These are phyloP conservation scores for Gonatopus flavifemur DNA, from an alignment of 1,140 invertebrate species.

Conservation along the genomic window DNA sequence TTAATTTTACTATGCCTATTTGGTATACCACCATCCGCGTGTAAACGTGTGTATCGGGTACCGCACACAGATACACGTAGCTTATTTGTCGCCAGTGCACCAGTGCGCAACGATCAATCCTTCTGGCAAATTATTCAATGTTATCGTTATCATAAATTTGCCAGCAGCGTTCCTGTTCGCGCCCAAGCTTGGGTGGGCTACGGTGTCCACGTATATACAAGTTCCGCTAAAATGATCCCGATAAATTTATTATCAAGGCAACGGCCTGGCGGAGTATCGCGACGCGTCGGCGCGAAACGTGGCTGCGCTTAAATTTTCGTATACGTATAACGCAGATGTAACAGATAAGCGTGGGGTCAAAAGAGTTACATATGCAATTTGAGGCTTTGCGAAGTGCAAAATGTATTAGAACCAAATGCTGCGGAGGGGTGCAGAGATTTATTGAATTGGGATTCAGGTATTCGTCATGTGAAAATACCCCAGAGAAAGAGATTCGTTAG, in stretches of 20 bases:
- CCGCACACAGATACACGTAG: too few species aligned
- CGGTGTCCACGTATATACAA: too few species aligned
- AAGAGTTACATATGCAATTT: too few species aligned
- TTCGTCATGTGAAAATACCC: too few species aligned
- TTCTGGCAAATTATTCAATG: conserved; percentile 34
- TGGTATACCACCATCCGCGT: neutral
- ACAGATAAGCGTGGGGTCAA: too few species aligned
- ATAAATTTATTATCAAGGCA: conserved; percentile 33
- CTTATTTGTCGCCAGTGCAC: conserved; percentile 7
- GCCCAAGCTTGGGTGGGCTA: conserved; percentile 7
- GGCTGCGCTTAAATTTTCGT: conserved; percentile 26
- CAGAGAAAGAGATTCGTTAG: too few species aligned
- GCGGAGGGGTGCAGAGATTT: too few species aligned
- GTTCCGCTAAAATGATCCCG: conserved; percentile 29
- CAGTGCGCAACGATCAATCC: conserved; percentile 27
- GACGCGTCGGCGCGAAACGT: conserved; percentile 13
- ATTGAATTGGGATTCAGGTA: too few species aligned
- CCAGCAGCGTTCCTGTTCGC: conserved; percentile 22
- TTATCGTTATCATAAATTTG: conserved; percentile 39
- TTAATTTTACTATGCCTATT: conserved; percentile 1
- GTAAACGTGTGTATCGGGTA: conserved; percentile 1
- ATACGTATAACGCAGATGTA: too few species aligned
- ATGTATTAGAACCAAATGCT: too few species aligned
- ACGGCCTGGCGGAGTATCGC: conserved; percentile 7
- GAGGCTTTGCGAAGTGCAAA: too few species aligned